A percentile compares a stretch with the other conserved stretches of the same genome.
Conservation (phyloP, 2,797 vertebrate species). For the Hafferia zeledoni region DNA sequence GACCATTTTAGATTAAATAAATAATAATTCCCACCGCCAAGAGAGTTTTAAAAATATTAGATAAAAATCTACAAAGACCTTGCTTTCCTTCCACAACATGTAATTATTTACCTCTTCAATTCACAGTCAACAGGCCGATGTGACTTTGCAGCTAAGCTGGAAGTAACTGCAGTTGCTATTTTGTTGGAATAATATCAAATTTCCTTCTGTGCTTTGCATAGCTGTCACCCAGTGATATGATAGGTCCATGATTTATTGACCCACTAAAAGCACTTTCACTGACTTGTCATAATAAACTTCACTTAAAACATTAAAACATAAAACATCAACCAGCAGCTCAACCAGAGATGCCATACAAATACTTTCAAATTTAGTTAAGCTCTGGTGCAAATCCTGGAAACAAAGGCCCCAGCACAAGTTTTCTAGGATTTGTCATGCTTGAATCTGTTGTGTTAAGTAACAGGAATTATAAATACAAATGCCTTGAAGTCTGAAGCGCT, state of each 20-base stretch:
- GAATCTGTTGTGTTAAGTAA: constrained; percentile 70
- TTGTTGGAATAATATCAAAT: constrained; percentile 76
- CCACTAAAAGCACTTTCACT: constrained; percentile 81
- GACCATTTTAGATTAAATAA: constrained; percentile 14
- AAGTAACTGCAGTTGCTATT: constrained; percentile 69
- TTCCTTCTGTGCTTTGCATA: constrained; percentile 73
- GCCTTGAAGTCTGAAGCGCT: constrained; percentile 74
- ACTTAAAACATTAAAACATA: constrained; percentile 69
- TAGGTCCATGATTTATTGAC: constrained; percentile 81
- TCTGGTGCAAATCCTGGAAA: constrained; percentile 75
- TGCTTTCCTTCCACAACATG: not conserved
- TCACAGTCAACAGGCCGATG: constrained; percentile 53
- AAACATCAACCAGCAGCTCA: constrained; percentile 60
- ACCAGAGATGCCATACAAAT: constrained; percentile 48
- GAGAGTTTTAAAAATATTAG: not conserved
- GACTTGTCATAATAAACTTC: constrained; percentile 81
- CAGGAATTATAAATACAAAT: constrained; percentile 78
- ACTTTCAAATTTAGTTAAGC: constrained; percentile 62
- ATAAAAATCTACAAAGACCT: not conserved
- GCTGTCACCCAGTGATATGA: constrained; percentile 81
- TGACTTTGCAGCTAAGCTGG: constrained; percentile 56
- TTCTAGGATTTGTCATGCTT: constrained; percentile 72
- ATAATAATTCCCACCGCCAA: not conserved
- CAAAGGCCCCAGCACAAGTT: constrained; percentile 66
- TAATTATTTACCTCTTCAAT: constrained; percentile 50